Evolutionary conservation across 2,797 vertebrate genomes (phyloP), one percentile per base, ranked within the genome.

Genomic region (Staurois parvus): DNA sequence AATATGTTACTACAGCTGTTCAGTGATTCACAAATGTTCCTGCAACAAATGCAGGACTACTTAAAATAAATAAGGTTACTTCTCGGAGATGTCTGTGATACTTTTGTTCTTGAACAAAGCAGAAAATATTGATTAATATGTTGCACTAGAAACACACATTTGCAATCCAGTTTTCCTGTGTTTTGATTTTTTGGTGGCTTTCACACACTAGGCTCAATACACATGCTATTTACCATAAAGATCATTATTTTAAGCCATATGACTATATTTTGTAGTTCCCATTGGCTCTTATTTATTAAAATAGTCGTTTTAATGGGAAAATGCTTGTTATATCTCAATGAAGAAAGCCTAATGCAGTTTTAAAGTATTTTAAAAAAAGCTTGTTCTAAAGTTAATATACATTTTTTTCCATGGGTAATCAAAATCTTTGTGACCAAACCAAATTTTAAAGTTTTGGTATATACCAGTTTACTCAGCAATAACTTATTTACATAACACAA

Each of bases 1-100:
- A 89, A 89, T 91, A 90, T 90, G 85, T 87, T 88, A 87, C 90
- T 88, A 87, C 92, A 92, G 91, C 92, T 92, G 91, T 86, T 91
- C 40, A 28, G 81, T 89, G 91, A 89, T 88, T 87, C 90, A 59
- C 88, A 88, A 86, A 92, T 88, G 13, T 88, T 88, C 84, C 84
- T 85, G 86, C 88, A 89, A 89, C 88, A 91, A 89, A 90, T 92
- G 89, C 76, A 85, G 90, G 90, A 88, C 84, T 75, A 81, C 88
- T 91, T 90, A 92, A 93, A 91, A 91, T 90, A 91, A 88, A 89
- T 69, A 68, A 68, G 26, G 11, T 34, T 34, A 77, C 34, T 9
- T 70, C 21, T 64, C n/a, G 11, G 52, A 72, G 48, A 72, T 28
- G 28, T 42, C 72, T 72, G 72, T 81, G 29, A 56, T 8, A 11